Evolutionary conservation across 2,797 vertebrate species (phyloP).

Genomic region (Danio tinwini): DNA sequence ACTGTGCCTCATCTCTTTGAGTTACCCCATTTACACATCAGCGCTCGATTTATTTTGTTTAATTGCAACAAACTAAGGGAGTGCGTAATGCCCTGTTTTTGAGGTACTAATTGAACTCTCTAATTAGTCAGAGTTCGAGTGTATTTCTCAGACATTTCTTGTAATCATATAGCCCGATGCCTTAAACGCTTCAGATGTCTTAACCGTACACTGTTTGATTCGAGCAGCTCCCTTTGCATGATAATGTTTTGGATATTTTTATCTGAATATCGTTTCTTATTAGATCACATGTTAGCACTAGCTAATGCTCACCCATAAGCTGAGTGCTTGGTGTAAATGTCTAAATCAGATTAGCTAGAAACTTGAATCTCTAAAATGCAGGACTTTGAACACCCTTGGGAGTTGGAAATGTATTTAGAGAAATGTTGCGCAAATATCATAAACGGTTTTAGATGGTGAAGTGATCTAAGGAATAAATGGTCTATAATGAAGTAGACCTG

Average conservation of each 20-base stretch:
- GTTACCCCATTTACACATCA: background rate
- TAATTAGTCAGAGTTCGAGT: background rate
- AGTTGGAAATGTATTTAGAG: background rate
- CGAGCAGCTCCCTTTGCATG: background rate
- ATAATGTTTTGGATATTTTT: background rate
- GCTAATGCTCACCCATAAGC: background rate
- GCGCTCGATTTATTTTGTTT: background rate
- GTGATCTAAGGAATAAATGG: background rate
- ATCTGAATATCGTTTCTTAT: background rate
- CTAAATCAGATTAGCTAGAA: conserved; percentile 23
- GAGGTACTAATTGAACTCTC: conserved; percentile 4
- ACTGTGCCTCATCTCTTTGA: background rate
- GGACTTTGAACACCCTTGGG: conserved; percentile 2
- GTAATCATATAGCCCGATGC: background rate
- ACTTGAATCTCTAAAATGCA: conserved; percentile 1
- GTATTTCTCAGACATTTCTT: conserved; percentile 1
- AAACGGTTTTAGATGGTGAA: background rate
- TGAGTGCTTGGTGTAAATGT: conserved; percentile 9
- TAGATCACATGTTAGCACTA: background rate
- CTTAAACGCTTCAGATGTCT: background rate
- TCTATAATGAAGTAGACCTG: conserved; percentile 9
- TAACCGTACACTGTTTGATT: background rate
- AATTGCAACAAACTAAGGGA: background rate
- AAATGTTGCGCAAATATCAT: background rate
- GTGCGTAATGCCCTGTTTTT: conserved; percentile 2